Percentiles rank a stretch among this genome's conserved stretches.
phyloP scores from a whole-genome alignment of 2,797 vertebrate species.

The Alca torda region DNA sequence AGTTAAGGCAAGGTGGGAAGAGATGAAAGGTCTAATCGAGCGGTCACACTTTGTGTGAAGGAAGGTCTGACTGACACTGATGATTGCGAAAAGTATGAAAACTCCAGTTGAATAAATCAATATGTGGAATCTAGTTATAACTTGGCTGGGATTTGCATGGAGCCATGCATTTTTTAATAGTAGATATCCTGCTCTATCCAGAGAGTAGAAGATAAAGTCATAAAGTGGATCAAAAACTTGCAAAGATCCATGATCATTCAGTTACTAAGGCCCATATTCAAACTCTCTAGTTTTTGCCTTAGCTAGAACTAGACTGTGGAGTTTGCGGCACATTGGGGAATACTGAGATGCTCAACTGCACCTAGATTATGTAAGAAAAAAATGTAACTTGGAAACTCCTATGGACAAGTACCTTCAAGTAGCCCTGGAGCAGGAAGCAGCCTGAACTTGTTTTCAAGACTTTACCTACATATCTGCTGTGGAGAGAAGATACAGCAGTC shows the following conservation, averaged over 20 bases:
- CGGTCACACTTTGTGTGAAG: background rate
- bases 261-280: background rate
- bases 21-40: background rate
- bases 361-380: background rate
- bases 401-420: background rate
- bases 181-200: background rate
- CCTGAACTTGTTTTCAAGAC: background rate
- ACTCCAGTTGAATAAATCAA: background rate
- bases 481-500: background rate
- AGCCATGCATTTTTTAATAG: background rate
- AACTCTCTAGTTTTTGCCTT: background rate
- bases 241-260: background rate
- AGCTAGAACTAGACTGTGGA: background rate
- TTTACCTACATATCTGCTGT: background rate
- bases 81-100: background rate
- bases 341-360: background rate
- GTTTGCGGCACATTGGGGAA: background rate
- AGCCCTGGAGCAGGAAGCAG: background rate
- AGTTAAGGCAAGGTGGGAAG: background rate
- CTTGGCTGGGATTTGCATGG: background rate
- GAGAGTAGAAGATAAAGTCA: background rate
- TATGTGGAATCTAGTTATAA: background rate
- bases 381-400: background rate
- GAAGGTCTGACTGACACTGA: background rate
- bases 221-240: background rate